Conservation (phyloP, 2,888 invertebrate genomes). For the Platycheirus rosarum region DNA sequence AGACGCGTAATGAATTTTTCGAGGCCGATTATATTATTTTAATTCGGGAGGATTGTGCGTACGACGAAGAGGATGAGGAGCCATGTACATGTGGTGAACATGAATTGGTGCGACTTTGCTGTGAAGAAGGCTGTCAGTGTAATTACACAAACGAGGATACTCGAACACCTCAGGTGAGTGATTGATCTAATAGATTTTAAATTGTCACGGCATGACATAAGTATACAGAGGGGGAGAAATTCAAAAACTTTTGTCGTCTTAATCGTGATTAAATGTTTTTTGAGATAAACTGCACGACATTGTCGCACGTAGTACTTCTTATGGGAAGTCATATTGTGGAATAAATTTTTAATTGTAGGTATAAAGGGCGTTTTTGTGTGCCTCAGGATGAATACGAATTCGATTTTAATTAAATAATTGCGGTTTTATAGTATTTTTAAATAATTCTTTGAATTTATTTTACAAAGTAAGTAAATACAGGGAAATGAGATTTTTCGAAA, state of each 20-base stretch:
- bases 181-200: neutral
- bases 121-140: conserved; percentile 87
- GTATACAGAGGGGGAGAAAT: neutral
- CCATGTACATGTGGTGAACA: conserved; percentile 89
- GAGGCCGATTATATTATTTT: conserved; percentile 96
- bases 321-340: no score
- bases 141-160: conserved; percentile 83
- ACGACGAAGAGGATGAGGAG: conserved; percentile 90
- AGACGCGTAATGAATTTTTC: conserved; percentile 94
- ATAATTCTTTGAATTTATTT: no score
- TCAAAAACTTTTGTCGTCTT: neutral
- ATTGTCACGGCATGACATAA: conserved; percentile 9
- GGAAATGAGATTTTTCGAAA: no score
- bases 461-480: no score
- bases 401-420: no score
- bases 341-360: no score
- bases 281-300: no score
- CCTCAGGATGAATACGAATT: no score
- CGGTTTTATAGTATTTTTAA: no score
- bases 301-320: no score
- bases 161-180: conserved; percentile 82
- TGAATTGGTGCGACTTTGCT: conserved; percentile 86
- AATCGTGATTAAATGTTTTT: conserved; percentile 4
- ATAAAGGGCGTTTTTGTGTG: no score
- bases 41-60: conserved; percentile 93